Evolutionary conservation across 2,797 vertebrate genomes (phyloP), one percentile per base, ranked within the genome.

Genomic region (Bovichtus diacanthus): DNA sequence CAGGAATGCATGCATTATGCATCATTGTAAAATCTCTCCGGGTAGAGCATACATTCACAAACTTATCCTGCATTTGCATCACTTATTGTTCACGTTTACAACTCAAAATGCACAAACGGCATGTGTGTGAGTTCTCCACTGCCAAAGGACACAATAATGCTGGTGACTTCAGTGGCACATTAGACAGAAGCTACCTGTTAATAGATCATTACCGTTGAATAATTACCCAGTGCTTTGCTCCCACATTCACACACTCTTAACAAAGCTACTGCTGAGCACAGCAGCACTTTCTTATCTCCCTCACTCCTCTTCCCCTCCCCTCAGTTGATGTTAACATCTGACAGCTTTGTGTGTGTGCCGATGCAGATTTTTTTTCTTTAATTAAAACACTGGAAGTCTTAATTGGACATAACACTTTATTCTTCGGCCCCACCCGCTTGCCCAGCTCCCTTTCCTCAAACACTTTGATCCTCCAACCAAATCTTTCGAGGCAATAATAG

Each of bases 1-100:
- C 92, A 80, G 87, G 66, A 70, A 83, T 67, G 53, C 91, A 95
- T 94, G 91, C 93, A 95, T 95, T 92, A 95, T 95, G 93, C 90
- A 95, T 92, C 76, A 72, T 5, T 84, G 88, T 77, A 83, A 91
- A 93, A 87, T 87, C 88, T 91, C 91, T 81, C 49, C 27, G 86
- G 87, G 86, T 85, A 55, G 62, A 82, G 47, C 38, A 10, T 43
- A 11, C 49, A 74, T 53, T 76, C 71, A 73, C 62, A 68, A 70
- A 70, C 74, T 19, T 46, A 74, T 51, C 46, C 66, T 43, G 5
- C 53, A 87, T 91, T 88, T 90, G 90, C 85, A 86, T 89, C 65
- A 55, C 76, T 91, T 81, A 90, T 89, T 89, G 87, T 88, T 88
- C 81, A 78, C 79, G 46, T 79, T 88, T 86, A 84, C 63, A 70